Evolutionary conservation across 2,888 invertebrate genomes (phyloP), one percentile per base, ranked within the genome.

Genomic region (Agonopterix alstromeriana): DNA sequence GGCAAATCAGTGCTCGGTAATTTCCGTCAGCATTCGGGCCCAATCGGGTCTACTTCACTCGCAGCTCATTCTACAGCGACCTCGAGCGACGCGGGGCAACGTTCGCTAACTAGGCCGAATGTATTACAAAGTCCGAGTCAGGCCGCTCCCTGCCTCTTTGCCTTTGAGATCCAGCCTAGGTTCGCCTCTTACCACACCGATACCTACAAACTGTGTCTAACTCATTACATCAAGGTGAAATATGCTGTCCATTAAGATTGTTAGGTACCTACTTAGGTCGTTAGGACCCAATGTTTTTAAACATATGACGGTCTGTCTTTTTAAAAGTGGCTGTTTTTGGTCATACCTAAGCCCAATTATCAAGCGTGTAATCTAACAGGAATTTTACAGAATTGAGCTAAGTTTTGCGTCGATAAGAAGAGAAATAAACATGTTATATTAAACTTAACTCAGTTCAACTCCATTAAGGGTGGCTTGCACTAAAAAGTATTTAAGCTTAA

Each of bases 41-140:
- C 46, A 51, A 51, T 72, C 72, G 74, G 27, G 27, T 27, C 5
- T 27, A 27, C 27, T 56, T 61, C 61, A 60, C 8, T 10, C 10
- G 35, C 42, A 27, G 46, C 62, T 58, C 58, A 48, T 53, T 60
- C 57, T 52, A 59, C 58, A 54, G 70, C 82, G 87, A 80, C 86
- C 86, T 86, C 87, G 85, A 65, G 73, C 67, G 58, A 17, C 62
- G 60, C 75, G 61, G 88, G 86, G 82, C 86, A 87, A 88, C 83
- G 85, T 79, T 79, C 87, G 85, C 82, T 83, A 78, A 87, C 84
- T 87, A 86, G 87, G 86, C 82, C 87, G 84, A 85, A 82, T 80
- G 82, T 81, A 84, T 85, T 87, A 87, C 85, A 85, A 84, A 87
- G 87, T 86, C 86, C 85, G 82, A 85, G 73, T 74, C 68, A 73